These are phyloP conservation scores for Hirtodrosophila confusa DNA, from an alignment of 2,888 invertebrate genomes.

Conservation along the genomic window DNA sequence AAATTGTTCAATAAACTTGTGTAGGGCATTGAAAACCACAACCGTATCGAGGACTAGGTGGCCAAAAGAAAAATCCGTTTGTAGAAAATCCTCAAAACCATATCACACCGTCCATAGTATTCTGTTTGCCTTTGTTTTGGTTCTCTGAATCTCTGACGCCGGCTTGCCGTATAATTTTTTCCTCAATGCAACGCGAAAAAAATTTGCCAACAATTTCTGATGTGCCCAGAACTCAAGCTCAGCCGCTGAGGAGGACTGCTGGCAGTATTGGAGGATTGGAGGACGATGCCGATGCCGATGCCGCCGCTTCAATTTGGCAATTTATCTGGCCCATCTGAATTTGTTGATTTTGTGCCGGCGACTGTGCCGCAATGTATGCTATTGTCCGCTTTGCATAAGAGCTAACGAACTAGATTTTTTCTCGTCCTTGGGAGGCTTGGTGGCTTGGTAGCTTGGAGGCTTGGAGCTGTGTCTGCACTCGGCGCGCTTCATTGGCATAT, in stretches of 20 bases:
- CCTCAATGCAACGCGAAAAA: constrained; percentile 16
- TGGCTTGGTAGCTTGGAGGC: constrained; percentile 12
- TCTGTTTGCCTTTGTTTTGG: constrained; percentile 8
- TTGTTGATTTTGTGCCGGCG: constrained; percentile 68
- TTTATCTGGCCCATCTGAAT: constrained; percentile 75
- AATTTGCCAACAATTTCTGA: constrained; percentile 32
- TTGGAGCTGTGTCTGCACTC: constrained; percentile 48
- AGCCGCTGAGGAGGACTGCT: constrained; percentile 13
- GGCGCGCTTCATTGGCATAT: constrained; percentile 72
- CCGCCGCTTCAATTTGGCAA: constrained; percentile 67
- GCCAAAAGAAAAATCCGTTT: constrained; percentile 6
- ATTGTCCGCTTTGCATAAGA: constrained; percentile 70
- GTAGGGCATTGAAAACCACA: not conserved
- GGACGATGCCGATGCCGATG: constrained; percentile 3
- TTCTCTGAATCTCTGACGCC: constrained; percentile 3
- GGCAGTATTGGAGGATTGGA: constrained; percentile 14
- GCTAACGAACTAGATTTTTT: constrained; percentile 74
- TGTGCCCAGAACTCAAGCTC: constrained; percentile 15
- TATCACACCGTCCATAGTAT: constrained; percentile 6
- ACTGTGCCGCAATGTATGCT: constrained; percentile 61
- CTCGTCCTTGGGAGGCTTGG: constrained; percentile 31
- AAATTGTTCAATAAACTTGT: not conserved
- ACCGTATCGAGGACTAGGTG: constrained; percentile 1
- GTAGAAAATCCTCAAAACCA: constrained; percentile 7
- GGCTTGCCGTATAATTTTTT: constrained; percentile 5